A percentile compares a stretch with the other conserved stretches of the same genome.
phyloP scores from a whole-genome alignment of 2,113 vertebrate species.

The Microcebus jonahi region DNA sequence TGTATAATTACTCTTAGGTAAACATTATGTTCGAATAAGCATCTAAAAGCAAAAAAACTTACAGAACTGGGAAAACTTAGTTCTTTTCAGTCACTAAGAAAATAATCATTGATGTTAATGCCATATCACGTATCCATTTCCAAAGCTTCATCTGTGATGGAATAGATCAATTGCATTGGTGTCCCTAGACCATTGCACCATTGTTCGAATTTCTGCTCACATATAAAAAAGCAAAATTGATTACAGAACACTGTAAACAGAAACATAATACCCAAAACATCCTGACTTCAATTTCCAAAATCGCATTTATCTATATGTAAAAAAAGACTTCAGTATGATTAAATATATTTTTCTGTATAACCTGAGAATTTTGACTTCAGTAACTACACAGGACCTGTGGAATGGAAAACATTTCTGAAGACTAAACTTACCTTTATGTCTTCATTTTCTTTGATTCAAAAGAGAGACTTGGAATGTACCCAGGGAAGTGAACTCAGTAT shows the following conservation, averaged over 20 bases:
- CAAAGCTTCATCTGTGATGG: neutral
- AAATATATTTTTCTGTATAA: neutral
- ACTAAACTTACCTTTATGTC: neutral
- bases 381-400: neutral
- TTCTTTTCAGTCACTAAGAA: neutral
- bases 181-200: neutral
- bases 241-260: neutral
- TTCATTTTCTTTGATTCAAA: neutral
- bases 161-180: neutral
- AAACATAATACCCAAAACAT: neutral
- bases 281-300: neutral
- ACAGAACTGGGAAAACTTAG: neutral
- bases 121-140: neutral
- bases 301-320: neutral
- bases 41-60: neutral
- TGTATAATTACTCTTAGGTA: neutral
- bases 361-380: neutral
- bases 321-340: neutral
- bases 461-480: neutral
- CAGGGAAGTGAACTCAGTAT: neutral
- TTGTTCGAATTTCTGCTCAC: neutral
- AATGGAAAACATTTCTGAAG: neutral
- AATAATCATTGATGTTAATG: neutral
- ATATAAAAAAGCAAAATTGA: neutral
- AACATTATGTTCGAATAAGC: neutral